Percentiles rank a stretch among this genome's conserved stretches.
Conservation (phyloP, 2,113 vertebrate genomes). For the Gambusia holbrooki region DNA sequence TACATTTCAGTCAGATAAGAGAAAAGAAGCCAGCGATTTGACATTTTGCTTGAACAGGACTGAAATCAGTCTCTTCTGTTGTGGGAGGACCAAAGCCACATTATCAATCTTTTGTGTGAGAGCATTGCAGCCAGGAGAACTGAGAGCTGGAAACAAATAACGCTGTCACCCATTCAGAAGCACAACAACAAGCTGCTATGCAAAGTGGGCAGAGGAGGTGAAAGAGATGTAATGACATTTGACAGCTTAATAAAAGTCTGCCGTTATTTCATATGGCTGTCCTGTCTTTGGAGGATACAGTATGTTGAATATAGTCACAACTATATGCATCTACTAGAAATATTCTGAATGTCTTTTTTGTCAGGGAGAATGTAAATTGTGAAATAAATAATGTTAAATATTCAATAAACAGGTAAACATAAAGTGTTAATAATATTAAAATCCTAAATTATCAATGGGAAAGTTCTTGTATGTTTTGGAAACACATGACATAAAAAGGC, state of each 20-base stretch:
- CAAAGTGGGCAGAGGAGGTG: constrained; percentile 24
- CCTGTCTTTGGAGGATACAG: neutral
- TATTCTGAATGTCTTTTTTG: too few species aligned
- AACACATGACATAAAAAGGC: too few species aligned
- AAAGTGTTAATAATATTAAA: too few species aligned
- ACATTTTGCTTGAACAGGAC: constrained; percentile 66
- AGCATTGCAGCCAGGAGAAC: constrained; percentile 22
- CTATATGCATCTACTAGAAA: too few species aligned
- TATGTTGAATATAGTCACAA: neutral
- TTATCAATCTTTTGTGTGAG: constrained; percentile 61
- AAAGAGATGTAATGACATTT: constrained; percentile 24
- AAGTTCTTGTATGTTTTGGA: too few species aligned
- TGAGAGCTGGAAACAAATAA: constrained; percentile 32
- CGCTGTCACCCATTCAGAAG: neutral
- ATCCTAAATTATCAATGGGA: too few species aligned
- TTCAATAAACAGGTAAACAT: too few species aligned
- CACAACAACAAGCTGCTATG: constrained; percentile 18
- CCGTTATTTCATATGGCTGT: neutral
- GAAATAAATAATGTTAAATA: too few species aligned
- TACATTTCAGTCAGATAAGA: constrained; percentile 61
- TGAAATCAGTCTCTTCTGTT: constrained; percentile 61
- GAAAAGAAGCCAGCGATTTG: constrained; percentile 53
- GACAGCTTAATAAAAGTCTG: constrained; percentile 15
- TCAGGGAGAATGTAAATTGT: too few species aligned
- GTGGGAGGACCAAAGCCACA: constrained; percentile 43